Conservation (phyloP, 2,797 vertebrate genomes). For the Hipposideros larvatus region DNA sequence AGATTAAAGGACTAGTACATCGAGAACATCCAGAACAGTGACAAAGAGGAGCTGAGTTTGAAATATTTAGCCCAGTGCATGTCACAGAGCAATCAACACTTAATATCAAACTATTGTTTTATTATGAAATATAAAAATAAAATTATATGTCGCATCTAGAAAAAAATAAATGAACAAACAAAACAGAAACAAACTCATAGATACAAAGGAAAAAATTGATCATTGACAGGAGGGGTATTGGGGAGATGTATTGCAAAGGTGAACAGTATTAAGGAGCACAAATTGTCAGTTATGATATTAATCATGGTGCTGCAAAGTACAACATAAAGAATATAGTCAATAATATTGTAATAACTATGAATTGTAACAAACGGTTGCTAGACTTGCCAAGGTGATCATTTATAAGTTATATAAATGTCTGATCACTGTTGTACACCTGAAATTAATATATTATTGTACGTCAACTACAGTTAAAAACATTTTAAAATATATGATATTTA, state of each 20-base stretch:
- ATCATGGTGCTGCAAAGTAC: not conserved
- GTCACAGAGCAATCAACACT: not conserved
- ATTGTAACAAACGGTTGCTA: not conserved
- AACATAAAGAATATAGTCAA: not conserved
- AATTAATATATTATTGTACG: not conserved
- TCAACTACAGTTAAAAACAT: not conserved
- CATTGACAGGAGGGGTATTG: not conserved
- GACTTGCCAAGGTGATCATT: not conserved
- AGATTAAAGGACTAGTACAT: not conserved
- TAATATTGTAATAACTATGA: not conserved
- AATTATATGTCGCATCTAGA: not conserved
- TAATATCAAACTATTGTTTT: not conserved
- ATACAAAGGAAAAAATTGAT: not conserved
- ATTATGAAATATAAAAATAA: conserved; percentile 40
- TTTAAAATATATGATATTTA: not conserved
- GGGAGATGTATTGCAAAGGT: not conserved
- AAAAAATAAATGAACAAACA: not conserved
- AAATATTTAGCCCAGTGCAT: not conserved
- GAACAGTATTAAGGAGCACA: not conserved
- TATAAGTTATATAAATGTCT: not conserved
- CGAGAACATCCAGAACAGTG: not conserved
- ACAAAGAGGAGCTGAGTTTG: not conserved
- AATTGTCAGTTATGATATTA: not conserved
- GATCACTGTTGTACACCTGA: no score
- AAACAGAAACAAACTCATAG: not conserved